These are phyloP conservation scores for Malurus alboscapulatus DNA, from an alignment of 2,113 vertebrate species.

Conservation along the genomic window DNA sequence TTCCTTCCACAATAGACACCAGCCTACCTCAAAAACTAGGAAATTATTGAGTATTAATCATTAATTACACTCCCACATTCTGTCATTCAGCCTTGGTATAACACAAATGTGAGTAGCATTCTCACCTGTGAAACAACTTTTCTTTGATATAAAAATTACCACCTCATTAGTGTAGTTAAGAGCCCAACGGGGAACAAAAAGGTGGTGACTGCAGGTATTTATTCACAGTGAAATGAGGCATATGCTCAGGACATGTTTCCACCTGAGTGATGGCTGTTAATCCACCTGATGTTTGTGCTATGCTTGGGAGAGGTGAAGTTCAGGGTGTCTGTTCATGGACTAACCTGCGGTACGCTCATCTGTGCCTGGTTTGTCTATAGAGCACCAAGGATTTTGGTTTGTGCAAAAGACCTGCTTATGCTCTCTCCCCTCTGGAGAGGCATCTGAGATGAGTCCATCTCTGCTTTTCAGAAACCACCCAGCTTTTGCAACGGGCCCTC, in stretches of 20 bases:
- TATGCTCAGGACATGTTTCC: neutral
- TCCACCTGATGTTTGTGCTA: neutral
- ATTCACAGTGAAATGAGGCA: neutral
- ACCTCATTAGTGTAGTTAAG: neutral
- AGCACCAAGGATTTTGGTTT: neutral
- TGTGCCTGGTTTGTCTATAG: neutral
- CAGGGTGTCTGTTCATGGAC: neutral
- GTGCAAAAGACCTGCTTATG: neutral
- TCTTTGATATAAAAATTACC: neutral
- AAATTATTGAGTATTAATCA: neutral
- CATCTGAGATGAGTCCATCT: neutral
- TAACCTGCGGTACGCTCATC: accelerated
- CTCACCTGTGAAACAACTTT: neutral
- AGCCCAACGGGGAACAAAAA: neutral
- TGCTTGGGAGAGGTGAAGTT: neutral
- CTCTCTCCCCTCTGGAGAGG: neutral
- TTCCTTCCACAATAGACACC: neutral
- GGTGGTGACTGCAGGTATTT: neutral
- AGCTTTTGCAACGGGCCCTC: neutral
- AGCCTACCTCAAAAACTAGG: neutral
- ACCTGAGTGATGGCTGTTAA: neutral
- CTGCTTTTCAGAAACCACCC: neutral
- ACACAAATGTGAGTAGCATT: neutral
- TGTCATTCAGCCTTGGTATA: neutral
- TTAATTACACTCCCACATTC: neutral